A percentile compares a stretch with the other conserved stretches of the same genome.
phyloP scores from a whole-genome alignment of 2,113 vertebrate species.

The Cyanocitta stelleri region DNA sequence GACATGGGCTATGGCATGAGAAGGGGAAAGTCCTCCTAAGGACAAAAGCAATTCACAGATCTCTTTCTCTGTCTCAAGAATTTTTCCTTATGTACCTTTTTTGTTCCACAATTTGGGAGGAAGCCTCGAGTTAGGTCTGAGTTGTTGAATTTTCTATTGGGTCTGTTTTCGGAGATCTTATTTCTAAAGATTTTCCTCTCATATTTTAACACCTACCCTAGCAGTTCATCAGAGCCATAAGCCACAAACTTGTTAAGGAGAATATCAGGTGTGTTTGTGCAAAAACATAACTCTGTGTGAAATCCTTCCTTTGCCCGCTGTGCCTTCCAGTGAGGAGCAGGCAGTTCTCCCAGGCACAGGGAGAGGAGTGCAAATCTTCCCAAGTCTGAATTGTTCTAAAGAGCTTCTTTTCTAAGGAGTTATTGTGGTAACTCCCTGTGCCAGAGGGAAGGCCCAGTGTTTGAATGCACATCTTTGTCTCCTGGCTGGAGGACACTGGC shows the following conservation, averaged over 20 bases:
- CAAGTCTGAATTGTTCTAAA: not conserved
- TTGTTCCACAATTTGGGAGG: not conserved
- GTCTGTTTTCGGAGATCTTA: not conserved
- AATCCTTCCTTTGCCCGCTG: not conserved
- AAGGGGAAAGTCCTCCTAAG: not conserved
- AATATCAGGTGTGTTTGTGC: not conserved
- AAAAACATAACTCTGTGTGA: too few species aligned
- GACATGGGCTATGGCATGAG: not conserved
- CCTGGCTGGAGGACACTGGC: not conserved
- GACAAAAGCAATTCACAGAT: not conserved
- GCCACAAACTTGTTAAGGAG: not conserved
- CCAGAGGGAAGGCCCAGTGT: not conserved
- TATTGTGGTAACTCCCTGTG: not conserved
- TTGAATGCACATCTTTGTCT: not conserved
- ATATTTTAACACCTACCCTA: not conserved
- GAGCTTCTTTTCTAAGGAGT: not conserved
- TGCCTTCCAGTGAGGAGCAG: accelerated
- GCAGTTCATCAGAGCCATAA: not conserved
- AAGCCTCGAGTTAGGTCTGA: not conserved
- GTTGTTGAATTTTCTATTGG: not conserved
- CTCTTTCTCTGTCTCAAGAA: not conserved
- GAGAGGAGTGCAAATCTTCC: not conserved
- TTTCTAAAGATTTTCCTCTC: not conserved
- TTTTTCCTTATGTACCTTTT: not conserved
- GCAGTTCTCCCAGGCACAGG: not conserved